Conservation (phyloP, 2,797 vertebrate species). For the Spinus olivaceus region DNA sequence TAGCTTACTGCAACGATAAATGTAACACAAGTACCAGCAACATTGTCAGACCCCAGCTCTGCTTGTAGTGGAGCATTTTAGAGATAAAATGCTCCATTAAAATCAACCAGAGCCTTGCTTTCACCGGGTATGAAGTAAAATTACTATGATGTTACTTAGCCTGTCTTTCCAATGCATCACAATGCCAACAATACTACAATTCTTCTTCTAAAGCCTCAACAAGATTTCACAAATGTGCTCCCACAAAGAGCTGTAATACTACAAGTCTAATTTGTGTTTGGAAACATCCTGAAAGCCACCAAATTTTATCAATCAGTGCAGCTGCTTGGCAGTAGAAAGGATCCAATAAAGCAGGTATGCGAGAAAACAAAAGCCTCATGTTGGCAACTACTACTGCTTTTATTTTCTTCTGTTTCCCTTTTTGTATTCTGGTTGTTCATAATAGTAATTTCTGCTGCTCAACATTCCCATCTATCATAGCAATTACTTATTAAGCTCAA, state of each 20-base stretch:
- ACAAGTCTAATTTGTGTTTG: neutral
- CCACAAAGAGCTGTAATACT: neutral
- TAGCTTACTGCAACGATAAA: neutral
- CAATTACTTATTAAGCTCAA: neutral
- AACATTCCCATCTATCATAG: neutral
- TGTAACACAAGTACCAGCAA: neutral
- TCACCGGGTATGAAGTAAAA: neutral
- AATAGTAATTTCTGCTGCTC: neutral
- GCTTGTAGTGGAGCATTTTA: neutral
- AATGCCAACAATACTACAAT: neutral
- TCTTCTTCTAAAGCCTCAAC: neutral
- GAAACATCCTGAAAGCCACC: neutral
- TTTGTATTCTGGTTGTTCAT: neutral
- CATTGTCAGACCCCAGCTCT: neutral
- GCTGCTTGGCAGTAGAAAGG: neutral
- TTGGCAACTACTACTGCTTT: neutral
- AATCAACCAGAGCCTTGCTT: neutral
- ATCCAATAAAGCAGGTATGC: neutral
- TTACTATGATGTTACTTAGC: neutral
- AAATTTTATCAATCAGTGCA: neutral
- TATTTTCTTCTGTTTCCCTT: neutral
- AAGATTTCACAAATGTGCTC: neutral
- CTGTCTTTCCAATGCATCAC: neutral
- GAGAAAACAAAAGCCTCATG: neutral
- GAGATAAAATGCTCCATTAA: neutral